These are phyloP conservation scores for Corythaeola cristata DNA, from an alignment of 2,113 vertebrate genomes.

Conservation along the genomic window DNA sequence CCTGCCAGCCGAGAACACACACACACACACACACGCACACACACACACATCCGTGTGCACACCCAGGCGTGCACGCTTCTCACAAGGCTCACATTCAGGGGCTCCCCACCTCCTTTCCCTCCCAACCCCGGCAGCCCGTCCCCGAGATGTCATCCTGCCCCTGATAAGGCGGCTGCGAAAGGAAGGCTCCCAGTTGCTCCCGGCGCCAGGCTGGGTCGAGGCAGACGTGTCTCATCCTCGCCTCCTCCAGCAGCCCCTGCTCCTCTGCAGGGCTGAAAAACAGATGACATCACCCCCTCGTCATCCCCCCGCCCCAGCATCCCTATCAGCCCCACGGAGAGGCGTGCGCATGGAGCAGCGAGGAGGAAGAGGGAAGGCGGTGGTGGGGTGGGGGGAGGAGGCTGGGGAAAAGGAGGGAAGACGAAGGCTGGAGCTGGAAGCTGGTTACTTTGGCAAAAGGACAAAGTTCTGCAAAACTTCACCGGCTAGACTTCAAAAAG, in stretches of 20 bases:
- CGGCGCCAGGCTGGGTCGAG: slow-evolving; percentile 61
- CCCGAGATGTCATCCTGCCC: slow-evolving; percentile 30
- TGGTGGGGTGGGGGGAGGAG: neutral
- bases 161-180: slow-evolving; percentile 58
- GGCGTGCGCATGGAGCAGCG: neutral
- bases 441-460: slow-evolving; percentile 72
- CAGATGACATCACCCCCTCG: slow-evolving; percentile 48
- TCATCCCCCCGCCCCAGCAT: neutral
- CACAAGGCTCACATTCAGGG: neutral
- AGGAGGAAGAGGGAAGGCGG: neutral
- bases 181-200: slow-evolving; percentile 45
- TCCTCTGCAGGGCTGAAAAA: neutral
- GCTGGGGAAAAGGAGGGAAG: neutral
- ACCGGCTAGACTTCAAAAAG: slow-evolving; percentile 62
- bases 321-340: neutral
- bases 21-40: neutral
- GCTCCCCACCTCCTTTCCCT: slow-evolving; percentile 9
- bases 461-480: slow-evolving; percentile 66
- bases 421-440: neutral
- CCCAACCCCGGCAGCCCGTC: neutral
- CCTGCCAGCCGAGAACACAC: neutral
- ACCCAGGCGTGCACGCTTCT: neutral
- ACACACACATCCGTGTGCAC: neutral
- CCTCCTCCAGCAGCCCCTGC: neutral
- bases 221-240: neutral